Percentiles rank a stretch among this genome's conserved stretches.
These are phyloP conservation scores for Myoxocephalus aenaeus DNA, from an alignment of 2,797 vertebrate species.

Conservation along the genomic window DNA sequence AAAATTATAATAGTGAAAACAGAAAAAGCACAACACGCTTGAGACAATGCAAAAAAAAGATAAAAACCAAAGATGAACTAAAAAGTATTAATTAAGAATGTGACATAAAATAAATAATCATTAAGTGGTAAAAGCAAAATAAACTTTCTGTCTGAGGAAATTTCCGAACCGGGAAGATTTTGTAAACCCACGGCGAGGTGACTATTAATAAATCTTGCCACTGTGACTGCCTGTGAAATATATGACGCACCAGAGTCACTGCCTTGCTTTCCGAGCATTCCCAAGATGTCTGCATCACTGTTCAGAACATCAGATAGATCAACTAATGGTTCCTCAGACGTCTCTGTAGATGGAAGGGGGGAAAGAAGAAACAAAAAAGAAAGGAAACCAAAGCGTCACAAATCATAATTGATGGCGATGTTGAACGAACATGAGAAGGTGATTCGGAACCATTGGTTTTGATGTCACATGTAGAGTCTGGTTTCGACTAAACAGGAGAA, in stretches of 20 bases:
- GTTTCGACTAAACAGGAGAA: slow-evolving; percentile 19
- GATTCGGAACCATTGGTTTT: slow-evolving; percentile 53
- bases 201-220: slow-evolving; percentile 51
- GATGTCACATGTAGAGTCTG: slow-evolving; percentile 14
- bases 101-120: slow-evolving; percentile 47
- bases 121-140: slow-evolving; percentile 53
- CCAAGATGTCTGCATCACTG: slow-evolving; percentile 97
- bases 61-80: slow-evolving; percentile 62
- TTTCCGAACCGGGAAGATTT: slow-evolving; percentile 36
- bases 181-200: slow-evolving; percentile 43
- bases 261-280: slow-evolving; percentile 95
- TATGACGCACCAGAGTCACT: slow-evolving; percentile 91
- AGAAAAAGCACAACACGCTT: slow-evolving; percentile 75
- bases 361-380: slow-evolving; percentile 54
- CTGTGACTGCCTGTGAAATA: slow-evolving; percentile 68
- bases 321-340: slow-evolving; percentile 92
- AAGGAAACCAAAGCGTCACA: slow-evolving; percentile 74
- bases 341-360: slow-evolving; percentile 81
- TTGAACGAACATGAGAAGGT: slow-evolving; percentile 63
- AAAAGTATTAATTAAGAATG: slow-evolving; percentile 71
- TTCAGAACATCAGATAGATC: slow-evolving; percentile 97
- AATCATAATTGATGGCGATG: slow-evolving; percentile 76
- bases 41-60: slow-evolving; percentile 78
- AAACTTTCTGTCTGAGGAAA: slow-evolving; percentile 53
- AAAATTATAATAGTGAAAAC: slow-evolving; percentile 79